phyloP scores from a whole-genome alignment of 2,113 vertebrate genomes.

The Hemiscyllium ocellatum region DNA sequence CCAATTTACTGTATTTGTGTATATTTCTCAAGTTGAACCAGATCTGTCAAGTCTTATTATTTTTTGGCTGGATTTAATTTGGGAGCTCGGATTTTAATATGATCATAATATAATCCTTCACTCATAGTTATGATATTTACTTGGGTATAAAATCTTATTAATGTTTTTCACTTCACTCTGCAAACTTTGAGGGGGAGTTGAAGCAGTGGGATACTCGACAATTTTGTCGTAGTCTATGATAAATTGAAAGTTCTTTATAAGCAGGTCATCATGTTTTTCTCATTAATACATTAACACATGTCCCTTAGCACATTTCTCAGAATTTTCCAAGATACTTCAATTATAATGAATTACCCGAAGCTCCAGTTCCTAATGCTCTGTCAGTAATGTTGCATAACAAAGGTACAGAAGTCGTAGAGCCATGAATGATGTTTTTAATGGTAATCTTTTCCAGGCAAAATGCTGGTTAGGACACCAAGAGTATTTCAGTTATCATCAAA shows the following conservation, averaged over 20 bases:
- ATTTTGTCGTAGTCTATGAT: neutral
- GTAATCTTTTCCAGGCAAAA: neutral
- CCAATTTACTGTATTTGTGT: neutral
- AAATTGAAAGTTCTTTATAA: neutral
- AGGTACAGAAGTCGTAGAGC: neutral
- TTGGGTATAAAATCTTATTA: neutral
- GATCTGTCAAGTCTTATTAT: neutral
- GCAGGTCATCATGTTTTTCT: neutral
- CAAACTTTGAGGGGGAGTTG: neutral
- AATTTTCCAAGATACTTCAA: neutral
- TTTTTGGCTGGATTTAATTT: slow-evolving; percentile 1
- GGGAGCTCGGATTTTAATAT: neutral
- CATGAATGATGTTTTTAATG: neutral
- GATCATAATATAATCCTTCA: slow-evolving; percentile 6
- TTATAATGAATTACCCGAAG: neutral
- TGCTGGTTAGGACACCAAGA: neutral
- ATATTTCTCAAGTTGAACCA: slow-evolving; percentile 28
- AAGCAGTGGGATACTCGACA: neutral
- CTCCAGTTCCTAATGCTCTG: neutral
- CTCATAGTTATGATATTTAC: neutral
- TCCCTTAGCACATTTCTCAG: neutral
- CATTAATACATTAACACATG: neutral
- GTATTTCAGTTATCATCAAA: neutral
- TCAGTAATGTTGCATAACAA: neutral
- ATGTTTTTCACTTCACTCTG: neutral